Conservation (phyloP, 2,797 vertebrate species). For the Pterois miles region DNA sequence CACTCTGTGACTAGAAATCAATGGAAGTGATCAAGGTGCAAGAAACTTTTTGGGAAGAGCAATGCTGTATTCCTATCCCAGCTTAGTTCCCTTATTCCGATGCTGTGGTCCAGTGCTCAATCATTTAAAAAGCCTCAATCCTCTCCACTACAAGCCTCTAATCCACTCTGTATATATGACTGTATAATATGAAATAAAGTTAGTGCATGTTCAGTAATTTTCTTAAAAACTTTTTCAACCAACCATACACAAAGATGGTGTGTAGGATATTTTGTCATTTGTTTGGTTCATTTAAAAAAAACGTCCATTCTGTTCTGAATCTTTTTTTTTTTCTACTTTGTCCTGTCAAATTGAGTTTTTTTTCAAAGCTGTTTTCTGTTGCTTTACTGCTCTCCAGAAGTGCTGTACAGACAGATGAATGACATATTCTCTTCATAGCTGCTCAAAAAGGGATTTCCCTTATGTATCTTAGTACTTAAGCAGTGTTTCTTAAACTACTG, state of each 20-base stretch:
- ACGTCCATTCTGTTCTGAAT: slow-evolving; percentile 5
- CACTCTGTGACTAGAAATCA: slow-evolving; percentile 18
- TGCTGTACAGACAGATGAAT: slow-evolving; percentile 78
- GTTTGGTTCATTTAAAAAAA: slow-evolving; percentile 16
- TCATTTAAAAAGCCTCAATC: slow-evolving; percentile 66
- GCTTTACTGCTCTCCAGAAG: slow-evolving; percentile 65
- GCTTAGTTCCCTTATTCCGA: slow-evolving; percentile 22
- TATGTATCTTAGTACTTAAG: slow-evolving; percentile 69
- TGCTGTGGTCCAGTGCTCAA: slow-evolving; percentile 20
- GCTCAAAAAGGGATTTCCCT: slow-evolving; percentile 64
- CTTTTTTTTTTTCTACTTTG: slow-evolving; percentile 21
- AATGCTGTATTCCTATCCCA: slow-evolving; percentile 7
- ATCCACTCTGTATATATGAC: slow-evolving; percentile 77
- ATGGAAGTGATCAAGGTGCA: slow-evolving; percentile 6
- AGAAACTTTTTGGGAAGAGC: slow-evolving; percentile 18
- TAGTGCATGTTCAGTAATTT: slow-evolving; percentile 83
- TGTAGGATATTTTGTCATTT: slow-evolving; percentile 33
- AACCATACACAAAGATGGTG: slow-evolving; percentile 52
- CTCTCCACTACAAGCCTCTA: slow-evolving; percentile 64
- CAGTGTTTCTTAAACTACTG: slow-evolving; percentile 61
- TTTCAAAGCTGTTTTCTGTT: slow-evolving; percentile 25
- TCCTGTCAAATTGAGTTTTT: slow-evolving; percentile 25
- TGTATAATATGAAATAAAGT: slow-evolving; percentile 78
- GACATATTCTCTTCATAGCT: slow-evolving; percentile 68
- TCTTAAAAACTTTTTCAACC: slow-evolving; percentile 75